Evolutionary conservation across 2,888 invertebrate genomes (phyloP).

Genomic region (Dendrolimus pini): DNA sequence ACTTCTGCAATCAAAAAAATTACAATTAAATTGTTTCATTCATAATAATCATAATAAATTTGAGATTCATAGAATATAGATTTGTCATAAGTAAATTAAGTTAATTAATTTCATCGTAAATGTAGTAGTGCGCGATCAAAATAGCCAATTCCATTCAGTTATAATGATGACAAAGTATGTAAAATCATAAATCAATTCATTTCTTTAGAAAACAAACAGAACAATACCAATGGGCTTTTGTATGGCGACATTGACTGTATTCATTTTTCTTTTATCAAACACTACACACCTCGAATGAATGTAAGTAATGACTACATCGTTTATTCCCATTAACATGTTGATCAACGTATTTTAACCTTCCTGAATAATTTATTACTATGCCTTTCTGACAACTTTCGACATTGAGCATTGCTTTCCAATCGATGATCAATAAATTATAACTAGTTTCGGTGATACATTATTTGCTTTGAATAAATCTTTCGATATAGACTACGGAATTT

Average conservation of each 20-base stretch:
- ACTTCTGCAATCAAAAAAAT: slow-evolving; percentile 19
- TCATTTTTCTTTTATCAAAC: not conserved
- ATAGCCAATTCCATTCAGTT: too few species aligned
- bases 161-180: too few species aligned
- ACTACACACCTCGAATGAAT: slow-evolving; percentile 3
- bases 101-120: too few species aligned
- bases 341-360: slow-evolving; percentile 8
- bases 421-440: too few species aligned
- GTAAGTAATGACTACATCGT: slow-evolving; percentile 7
- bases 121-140: too few species aligned
- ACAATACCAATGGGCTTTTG: slow-evolving; percentile 7
- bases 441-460: too few species aligned
- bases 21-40: not conserved
- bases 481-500: too few species aligned
- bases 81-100: too few species aligned
- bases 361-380: slow-evolving; percentile 28
- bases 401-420: not conserved
- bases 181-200: too few species aligned
- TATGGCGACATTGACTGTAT: not conserved
- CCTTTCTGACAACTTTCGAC: slow-evolving; percentile 4
- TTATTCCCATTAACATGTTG: slow-evolving; percentile 2
- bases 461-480: too few species aligned
- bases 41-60: too few species aligned
- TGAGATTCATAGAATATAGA: too few species aligned
- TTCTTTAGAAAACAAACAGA: slow-evolving; percentile 1